Evolutionary conservation across 2,888 invertebrate genomes (phyloP).

Genomic region (Ischnura elegans): DNA sequence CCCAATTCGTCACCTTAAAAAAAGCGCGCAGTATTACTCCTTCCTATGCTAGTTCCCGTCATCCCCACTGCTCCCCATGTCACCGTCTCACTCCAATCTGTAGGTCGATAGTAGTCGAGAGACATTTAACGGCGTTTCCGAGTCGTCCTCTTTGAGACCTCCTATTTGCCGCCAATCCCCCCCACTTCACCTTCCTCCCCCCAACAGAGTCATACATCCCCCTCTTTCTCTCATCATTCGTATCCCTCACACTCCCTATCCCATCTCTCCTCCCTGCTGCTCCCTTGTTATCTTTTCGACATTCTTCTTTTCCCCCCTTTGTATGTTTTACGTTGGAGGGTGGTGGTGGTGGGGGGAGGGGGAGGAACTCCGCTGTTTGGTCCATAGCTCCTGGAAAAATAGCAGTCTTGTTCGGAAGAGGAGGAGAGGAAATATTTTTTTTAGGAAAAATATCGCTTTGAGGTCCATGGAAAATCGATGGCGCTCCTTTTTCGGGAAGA

Average conservation of each 20-base stretch:
- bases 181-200: not conserved
- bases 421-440: conserved; percentile 59
- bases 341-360: not conserved
- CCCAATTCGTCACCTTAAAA: no score
- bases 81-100: not conserved
- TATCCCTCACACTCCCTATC: not conserved
- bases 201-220: not conserved
- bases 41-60: not conserved
- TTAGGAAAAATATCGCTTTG: conserved; percentile 62
- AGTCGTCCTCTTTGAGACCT: conserved; percentile 19
- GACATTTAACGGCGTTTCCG: conserved; percentile 48
- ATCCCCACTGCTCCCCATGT: not conserved
- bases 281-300: conserved; percentile 61
- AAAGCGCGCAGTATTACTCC: no score
- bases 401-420: conserved; percentile 55
- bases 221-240: no score
- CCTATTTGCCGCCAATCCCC: not conserved
- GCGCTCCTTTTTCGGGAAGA: conserved; percentile 12
- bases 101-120: not conserved
- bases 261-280: conserved; percentile 30
- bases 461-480: conserved; percentile 63
- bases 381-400: conserved; percentile 55
- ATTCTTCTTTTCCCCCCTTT: conserved; percentile 62
- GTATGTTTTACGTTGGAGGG: conserved; percentile 55
- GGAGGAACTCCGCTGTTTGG: conserved; percentile 47